These are phyloP conservation scores for Tragopan temminckii DNA, from an alignment of 2,797 vertebrate species.

Conservation along the genomic window DNA sequence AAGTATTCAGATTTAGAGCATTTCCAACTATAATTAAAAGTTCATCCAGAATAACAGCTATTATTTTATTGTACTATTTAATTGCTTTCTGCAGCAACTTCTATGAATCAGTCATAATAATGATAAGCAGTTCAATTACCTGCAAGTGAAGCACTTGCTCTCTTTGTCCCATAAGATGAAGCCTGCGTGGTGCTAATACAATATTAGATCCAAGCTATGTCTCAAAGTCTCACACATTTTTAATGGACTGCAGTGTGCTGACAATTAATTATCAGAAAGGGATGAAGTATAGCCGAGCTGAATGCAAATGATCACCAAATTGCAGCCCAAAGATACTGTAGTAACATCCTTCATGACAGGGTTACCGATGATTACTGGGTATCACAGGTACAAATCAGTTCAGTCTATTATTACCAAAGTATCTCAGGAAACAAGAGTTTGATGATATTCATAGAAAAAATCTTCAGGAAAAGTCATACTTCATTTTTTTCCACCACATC, in stretches of 20 bases:
- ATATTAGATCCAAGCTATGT: not conserved
- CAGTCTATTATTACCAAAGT: not conserved
- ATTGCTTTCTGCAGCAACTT: not conserved
- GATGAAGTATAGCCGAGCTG: not conserved
- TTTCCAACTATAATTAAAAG: not conserved
- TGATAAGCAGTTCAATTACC: not conserved
- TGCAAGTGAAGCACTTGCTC: not conserved
- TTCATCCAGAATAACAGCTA: not conserved
- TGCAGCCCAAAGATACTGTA: not conserved
- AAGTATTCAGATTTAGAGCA: not conserved
- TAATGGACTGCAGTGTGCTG: not conserved
- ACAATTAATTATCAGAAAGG: not conserved
- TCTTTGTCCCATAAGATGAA: not conserved
- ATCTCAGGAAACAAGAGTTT: not conserved
- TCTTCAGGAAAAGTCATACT: not conserved
- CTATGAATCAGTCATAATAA: not conserved
- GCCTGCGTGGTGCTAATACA: not conserved
- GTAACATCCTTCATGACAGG: not conserved
- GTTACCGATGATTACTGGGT: not conserved
- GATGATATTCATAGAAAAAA: not conserved
- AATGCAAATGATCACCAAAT: not conserved
- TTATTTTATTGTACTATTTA: not conserved
- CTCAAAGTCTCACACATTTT: not conserved
- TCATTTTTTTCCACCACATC: not conserved
- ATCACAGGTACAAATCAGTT: not conserved